Conservation (phyloP, 53 echinoderm and acorn worm species). For the Crossaster papposus region DNA sequence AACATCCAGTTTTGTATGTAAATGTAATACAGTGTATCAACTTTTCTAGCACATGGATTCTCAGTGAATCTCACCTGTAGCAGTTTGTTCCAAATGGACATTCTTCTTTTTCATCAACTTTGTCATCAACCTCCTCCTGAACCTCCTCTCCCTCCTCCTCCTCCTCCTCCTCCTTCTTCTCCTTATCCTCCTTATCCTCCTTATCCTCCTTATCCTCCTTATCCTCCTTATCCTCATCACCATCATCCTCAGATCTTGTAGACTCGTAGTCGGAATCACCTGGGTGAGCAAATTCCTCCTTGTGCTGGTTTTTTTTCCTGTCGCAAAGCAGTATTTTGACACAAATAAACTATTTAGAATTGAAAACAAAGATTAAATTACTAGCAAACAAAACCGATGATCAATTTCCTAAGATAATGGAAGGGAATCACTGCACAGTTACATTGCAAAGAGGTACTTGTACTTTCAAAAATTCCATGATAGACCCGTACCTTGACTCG, state of each 20-base stretch:
- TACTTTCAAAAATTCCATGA: too few relatives aligned
- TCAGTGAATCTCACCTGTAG: constrained; percentile 66
- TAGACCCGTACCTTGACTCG: too few relatives aligned
- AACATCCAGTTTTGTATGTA: too few relatives aligned
- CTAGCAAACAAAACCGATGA: not conserved
- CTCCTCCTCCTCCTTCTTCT: too few relatives aligned
- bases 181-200: too few relatives aligned
- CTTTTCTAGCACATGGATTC: too few relatives aligned
- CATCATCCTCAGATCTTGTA: constrained; percentile 45
- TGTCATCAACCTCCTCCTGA: too few relatives aligned
- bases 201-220: too few relatives aligned
- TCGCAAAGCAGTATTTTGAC: not conserved
- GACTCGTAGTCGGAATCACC: constrained; percentile 74
- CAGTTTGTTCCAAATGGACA: constrained; percentile 80
- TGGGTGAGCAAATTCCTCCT: constrained; percentile 77
- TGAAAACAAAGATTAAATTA: not conserved
- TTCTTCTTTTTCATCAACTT: constrained; percentile 75
- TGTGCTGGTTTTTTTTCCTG: constrained; percentile 83
- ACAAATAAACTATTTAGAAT: not conserved
- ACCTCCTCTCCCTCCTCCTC: too few relatives aligned
- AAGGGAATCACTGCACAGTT: not conserved
- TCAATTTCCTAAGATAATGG: not conserved
- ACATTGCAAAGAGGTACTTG: not conserved
- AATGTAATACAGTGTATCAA: too few relatives aligned
- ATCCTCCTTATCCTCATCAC: too few relatives aligned